phyloP scores from a whole-genome alignment of 37 sponge, comb jelly and placozoan species.

The Chondrilla cf. caribensis region DNA sequence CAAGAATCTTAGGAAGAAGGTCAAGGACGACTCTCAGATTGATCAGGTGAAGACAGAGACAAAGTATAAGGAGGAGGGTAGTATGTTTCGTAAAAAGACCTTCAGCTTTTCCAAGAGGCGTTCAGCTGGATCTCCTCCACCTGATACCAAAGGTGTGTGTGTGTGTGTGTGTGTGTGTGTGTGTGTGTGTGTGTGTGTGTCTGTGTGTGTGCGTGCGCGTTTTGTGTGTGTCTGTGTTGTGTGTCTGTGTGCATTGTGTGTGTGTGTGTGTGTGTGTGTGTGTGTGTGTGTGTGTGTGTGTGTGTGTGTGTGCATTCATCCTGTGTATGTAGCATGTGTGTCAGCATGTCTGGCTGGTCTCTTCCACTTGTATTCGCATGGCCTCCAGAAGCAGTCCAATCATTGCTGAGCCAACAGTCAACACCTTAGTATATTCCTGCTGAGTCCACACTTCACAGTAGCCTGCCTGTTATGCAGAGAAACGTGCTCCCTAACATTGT shows the following conservation, averaged over 20 bases:
- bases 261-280: not conserved
- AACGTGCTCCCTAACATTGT: no score
- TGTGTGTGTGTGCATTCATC: not conserved
- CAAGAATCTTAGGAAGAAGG: not conserved
- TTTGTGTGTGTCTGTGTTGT: not conserved
- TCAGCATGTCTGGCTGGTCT: not conserved
- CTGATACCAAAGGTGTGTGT: not conserved
- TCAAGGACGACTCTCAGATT: not conserved
- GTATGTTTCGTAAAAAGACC: not conserved
- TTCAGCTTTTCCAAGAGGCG: conserved; percentile 7
- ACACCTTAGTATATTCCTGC: no score
- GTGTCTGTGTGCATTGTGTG: not conserved
- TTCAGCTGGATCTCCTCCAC: not conserved
- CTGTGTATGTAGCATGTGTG: conserved; percentile 11
- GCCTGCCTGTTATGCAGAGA: no score
- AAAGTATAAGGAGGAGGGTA: not conserved
- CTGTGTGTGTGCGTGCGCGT: not conserved
- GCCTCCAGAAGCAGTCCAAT: no score
- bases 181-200: no score
- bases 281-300: conserved; percentile 2
- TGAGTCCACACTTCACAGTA: no score
- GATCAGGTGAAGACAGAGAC: not conserved
- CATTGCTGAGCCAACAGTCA: no score
- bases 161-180: conserved; percentile 9
- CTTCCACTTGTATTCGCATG: no score